These are phyloP conservation scores for Acromyrmex echinatior DNA, from an alignment of 1,140 invertebrate species.

Conservation along the genomic window DNA sequence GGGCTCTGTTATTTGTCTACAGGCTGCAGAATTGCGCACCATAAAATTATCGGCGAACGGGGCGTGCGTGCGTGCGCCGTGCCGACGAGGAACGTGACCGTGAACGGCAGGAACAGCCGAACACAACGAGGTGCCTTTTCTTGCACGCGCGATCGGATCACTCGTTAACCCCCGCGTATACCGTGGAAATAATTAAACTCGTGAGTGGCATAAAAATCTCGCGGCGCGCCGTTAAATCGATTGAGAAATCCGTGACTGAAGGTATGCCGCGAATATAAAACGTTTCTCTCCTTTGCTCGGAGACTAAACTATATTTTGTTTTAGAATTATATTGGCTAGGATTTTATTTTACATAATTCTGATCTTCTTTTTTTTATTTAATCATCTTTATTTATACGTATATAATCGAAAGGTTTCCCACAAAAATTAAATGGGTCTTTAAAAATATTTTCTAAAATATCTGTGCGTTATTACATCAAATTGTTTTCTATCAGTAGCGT, in stretches of 20 bases:
- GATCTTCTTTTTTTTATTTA: too few relatives aligned
- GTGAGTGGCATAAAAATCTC: slow-evolving; percentile 43
- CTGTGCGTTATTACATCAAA: too few relatives aligned
- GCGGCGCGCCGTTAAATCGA: slow-evolving; percentile 19
- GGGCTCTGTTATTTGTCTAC: slow-evolving; percentile 72
- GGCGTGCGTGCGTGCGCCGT: slow-evolving; percentile 58
- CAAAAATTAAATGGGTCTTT: not conserved
- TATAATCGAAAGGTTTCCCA: not conserved
- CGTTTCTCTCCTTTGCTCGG: not conserved
- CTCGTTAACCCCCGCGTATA: slow-evolving; percentile 53
- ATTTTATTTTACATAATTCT: not conserved
- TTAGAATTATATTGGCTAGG: not conserved
- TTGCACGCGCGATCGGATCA: slow-evolving; percentile 39
- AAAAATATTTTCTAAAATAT: too few relatives aligned
- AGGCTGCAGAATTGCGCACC: slow-evolving; percentile 65
- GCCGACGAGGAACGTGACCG: slow-evolving; percentile 63
- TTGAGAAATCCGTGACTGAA: slow-evolving; percentile 3
- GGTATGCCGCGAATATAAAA: not conserved
- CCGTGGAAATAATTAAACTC: slow-evolving; percentile 62
- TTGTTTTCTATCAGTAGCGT: too few relatives aligned
- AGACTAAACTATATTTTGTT: not conserved
- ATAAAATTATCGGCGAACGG: slow-evolving; percentile 69
- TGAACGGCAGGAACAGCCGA: slow-evolving; percentile 58
- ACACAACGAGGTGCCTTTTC: slow-evolving; percentile 60
- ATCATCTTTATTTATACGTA: too few relatives aligned